Base-by-base conservation (phyloP, 2,797 vertebrate species). In the Acanthis flammea region DNA sequence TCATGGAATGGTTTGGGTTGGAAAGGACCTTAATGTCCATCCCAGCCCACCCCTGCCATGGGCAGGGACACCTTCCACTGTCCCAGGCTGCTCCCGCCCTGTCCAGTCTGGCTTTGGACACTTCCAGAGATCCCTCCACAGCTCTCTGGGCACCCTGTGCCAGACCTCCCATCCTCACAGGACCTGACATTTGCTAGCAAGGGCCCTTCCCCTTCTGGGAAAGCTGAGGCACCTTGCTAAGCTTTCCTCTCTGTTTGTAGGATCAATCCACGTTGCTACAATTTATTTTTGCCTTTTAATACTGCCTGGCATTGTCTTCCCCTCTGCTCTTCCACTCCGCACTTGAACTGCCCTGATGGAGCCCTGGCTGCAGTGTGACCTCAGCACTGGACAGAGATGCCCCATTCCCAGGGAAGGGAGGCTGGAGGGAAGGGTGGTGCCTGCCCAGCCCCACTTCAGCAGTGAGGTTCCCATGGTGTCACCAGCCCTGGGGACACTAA, bases 321-420 rank as follows among this genome's bases (percentile, higher is more conserved):
- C 60, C 60, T 80, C 33, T 24, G 23, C 65, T 67, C 76, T 50
- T 35, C 24, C 25, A 2, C 33, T 7, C 58, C 3, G 23, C 9
- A 0, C 24, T 74, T 7, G 22, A 33, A 7, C 10, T 23, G 0
- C 47, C 3, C 5, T 4, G 3, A 2, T 0, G 17, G 72, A 76
- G 62, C 85, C 0, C 0, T 8, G 66, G 48, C 77, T 51, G 41
- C 33, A 4, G 6, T 2, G 31, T 1, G 7, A 28, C 41, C 33
- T 42, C 55, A 10, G 9, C 3, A 0, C 5, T 10, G 58, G n/a
- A 23, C 9, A 9, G 16, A 44, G 72, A 22, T 66, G 53, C 30
- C 17, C 2, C 3, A 0, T 27, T 80, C 41, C 71, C 68, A 13
- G 45, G 4, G 3, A 24, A 50, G 51, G 61, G 42, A 27, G 58